Base-by-base conservation (phyloP, 2,797 vertebrate species). In the Enteromius unitaeniatus region DNA sequence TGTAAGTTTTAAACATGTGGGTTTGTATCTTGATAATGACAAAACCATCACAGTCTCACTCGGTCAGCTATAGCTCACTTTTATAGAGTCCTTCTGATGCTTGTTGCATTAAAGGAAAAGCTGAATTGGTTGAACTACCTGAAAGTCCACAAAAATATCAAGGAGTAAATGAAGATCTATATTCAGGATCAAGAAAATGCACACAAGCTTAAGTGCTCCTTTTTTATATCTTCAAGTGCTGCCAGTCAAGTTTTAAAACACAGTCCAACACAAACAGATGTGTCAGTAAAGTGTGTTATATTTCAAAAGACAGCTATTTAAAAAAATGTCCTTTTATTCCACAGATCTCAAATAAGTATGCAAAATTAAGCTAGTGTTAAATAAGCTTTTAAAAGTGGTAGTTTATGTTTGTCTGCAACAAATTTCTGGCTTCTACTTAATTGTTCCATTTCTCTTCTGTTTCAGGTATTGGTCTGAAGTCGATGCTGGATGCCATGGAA, bases 401-500 rank as follows among this genome's bases (percentile, higher is more conserved):
- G n/a, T 42, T 42, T 42, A 26, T 26, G 10, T 60, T 77, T 77
- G 15, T 65, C 60, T 47, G 58, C 60, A 78, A 78, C 17, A 65
- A 1, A 21, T 64, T 21, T 65, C 26, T 65, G 40, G 15, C 58
- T 47, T 60, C n/a, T 62, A 6, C 53, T 77, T 42, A 83, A 87
- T n/a, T 64, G 74, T 55, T 92, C 83, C n/a, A 17, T 90, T 92
- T 85, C 13, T 90, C 89, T 93, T 77, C 92, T 88, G 85, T 93
- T 95, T 86, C 94, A 99, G 97, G 97, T 97, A 96, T 96, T 93
- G 95, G 95, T 94, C 94, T 97, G 95, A 97, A 96, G 96, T 97
- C 95, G 93, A 97, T 98, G 97, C 96, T 98, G 96, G 97, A 98
- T 93, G 95, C 96, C 94, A 98, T 99, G 97, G 97, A 99, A 95